These are phyloP conservation scores for Rhinoderma darwinii DNA, from an alignment of 2,113 vertebrate genomes.

Conservation along the genomic window DNA sequence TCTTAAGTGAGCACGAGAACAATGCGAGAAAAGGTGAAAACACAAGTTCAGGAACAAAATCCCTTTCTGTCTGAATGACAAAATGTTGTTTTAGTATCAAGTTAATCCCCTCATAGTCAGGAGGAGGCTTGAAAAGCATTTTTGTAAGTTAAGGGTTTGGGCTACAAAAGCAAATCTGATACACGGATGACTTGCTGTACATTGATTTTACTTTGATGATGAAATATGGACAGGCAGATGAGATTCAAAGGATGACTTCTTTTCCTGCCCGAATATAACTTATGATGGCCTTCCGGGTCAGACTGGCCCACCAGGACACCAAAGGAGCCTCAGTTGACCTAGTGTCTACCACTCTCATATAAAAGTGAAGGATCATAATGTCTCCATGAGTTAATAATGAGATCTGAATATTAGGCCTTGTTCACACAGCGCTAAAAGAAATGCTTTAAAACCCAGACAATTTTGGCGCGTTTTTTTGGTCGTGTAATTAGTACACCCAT, in stretches of 20 bases:
- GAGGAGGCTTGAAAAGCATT: neutral
- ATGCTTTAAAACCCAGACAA: too few relatives aligned
- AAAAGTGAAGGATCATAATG: neutral
- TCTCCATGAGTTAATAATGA: neutral
- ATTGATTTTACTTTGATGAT: neutral
- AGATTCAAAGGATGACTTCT: too few relatives aligned
- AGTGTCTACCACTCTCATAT: neutral
- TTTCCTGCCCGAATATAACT: neutral
- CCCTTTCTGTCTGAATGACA: constrained; percentile 42
- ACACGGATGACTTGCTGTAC: neutral
- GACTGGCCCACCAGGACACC: neutral
- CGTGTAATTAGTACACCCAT: too few relatives aligned
- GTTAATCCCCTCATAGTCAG: constrained; percentile 28
- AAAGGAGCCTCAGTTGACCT: neutral
- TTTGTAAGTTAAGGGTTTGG: constrained; percentile 15
- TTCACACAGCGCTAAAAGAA: too few relatives aligned
- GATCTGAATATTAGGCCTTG: too few relatives aligned
- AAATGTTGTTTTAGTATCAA: constrained; percentile 47
- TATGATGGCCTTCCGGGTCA: neutral
- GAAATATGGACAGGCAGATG: neutral
- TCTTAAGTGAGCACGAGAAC: constrained; percentile 50
- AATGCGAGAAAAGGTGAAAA: constrained; percentile 51
- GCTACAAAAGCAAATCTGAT: constrained; percentile 4
- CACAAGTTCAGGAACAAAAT: constrained; percentile 35
- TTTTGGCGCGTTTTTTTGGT: too few relatives aligned